Evolutionary conservation across 2,797 vertebrate species (phyloP).

Genomic region (Somateria mollissima): DNA sequence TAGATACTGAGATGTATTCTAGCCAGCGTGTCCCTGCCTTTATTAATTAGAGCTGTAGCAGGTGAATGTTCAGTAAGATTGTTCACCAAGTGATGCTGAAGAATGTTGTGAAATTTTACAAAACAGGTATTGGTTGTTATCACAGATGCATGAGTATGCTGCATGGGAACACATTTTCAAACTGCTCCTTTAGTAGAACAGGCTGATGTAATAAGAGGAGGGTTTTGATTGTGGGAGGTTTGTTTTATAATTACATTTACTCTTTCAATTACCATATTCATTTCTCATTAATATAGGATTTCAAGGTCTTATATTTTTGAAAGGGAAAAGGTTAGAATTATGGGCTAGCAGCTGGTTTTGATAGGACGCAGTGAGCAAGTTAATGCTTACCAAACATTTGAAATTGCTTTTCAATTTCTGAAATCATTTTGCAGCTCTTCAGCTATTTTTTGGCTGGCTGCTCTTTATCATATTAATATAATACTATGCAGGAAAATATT

Average conservation of each 20-base stretch:
- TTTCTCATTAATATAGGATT: conserved; percentile 52
- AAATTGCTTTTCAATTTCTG: conserved; percentile 49
- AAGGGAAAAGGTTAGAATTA: conserved; percentile 53
- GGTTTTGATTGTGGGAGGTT: neutral
- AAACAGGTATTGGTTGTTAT: neutral
- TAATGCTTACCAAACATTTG: conserved; percentile 49
- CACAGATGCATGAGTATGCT: neutral
- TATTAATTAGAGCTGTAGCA: neutral
- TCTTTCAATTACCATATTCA: conserved; percentile 47
- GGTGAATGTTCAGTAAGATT: neutral
- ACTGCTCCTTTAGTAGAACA: neutral
- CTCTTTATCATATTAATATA: conserved; percentile 70
- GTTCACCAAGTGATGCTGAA: neutral
- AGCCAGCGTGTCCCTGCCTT: neutral
- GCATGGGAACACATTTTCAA: neutral
- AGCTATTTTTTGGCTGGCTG: conserved; percentile 64
- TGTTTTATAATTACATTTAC: conserved; percentile 55
- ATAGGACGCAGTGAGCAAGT: neutral
- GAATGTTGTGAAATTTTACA: neutral
- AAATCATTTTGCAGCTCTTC: conserved; percentile 40
- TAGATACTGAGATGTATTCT: neutral
- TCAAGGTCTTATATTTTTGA: conserved; percentile 33
- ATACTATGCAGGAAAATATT: conserved; percentile 55
- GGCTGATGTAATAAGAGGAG: neutral
- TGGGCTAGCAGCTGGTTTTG: conserved; percentile 59